phyloP scores from a whole-genome alignment of 2,113 vertebrate species.

The Elaphurus davidianus region DNA sequence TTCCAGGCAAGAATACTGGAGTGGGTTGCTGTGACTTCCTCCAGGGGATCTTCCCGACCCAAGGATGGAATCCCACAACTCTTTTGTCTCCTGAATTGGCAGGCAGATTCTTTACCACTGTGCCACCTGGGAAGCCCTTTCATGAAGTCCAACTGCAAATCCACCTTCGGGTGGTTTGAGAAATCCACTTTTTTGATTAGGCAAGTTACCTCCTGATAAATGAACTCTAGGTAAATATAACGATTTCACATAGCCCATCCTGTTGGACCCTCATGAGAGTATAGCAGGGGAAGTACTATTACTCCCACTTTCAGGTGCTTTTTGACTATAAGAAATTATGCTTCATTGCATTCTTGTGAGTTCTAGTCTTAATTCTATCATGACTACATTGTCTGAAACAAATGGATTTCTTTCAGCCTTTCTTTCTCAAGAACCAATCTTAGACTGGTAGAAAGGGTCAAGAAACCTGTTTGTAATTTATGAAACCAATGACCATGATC shows the following conservation, averaged over 20 bases:
- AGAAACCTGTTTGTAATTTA: constrained; percentile 2
- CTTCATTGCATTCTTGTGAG: background rate
- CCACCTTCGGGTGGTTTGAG: background rate
- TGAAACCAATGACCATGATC: background rate
- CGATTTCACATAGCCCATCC: background rate
- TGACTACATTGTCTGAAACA: background rate
- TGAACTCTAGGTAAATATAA: background rate
- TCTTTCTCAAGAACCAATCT: constrained; percentile 30
- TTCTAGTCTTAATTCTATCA: background rate
- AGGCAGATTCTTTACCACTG: background rate
- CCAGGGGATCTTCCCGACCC: background rate
- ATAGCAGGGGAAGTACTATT: background rate
- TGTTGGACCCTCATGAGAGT: background rate
- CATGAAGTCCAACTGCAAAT: background rate
- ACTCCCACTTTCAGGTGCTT: background rate
- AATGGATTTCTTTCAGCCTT: background rate
- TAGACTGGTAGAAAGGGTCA: background rate
- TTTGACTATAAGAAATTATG: background rate
- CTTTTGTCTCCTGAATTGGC: background rate
- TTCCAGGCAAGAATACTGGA: background rate
- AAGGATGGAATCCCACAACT: background rate
- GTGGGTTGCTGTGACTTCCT: background rate
- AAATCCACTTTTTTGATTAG: background rate
- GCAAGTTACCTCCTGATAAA: background rate
- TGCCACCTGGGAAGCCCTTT: background rate